Base-by-base conservation (phyloP, 2,888 invertebrate genomes). In the Hemithea aestivaria region DNA sequence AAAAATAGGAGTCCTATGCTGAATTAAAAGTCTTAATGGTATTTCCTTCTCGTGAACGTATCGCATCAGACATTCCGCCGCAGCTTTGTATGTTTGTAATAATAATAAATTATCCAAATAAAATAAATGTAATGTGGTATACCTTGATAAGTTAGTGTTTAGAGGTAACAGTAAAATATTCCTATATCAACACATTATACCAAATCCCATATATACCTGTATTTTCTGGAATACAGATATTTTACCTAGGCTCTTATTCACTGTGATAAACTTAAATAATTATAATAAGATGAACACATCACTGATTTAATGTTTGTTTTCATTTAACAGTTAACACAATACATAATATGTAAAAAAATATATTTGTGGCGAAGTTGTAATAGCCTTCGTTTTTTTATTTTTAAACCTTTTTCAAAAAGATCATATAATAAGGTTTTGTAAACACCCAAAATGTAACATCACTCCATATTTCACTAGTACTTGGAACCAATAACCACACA, bases 171-270 rank as follows among this genome's bases (percentile, higher is more conserved):
- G 25, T 31, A 36, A 7, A 8, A n/a, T n/a, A n/a, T n/a, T 24
- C 30, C n/a, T 24, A 21, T 35, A 32, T 32, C 25, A 37, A 30
- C 35, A 25, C 23, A 32, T 39, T 32, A 26, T 35, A 21, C 31
- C 29, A 22, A 10, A 29, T 26, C 30, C 40, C 27, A 27, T 28
- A 25, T 25, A 26, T 35, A 29, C 35, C 32, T 41, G 41, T 36
- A 12, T 29, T 28, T 25, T 36, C 24, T 22, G 32, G 28, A 26
- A 23, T 29, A 9, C 29, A 29, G 20, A 9, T 22, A 35, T 36
- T 31, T 20, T 27, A 21, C 57, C 54, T 66, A 64, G 58, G 55
- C 60, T 69, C 61, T 67, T 67, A 67, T 80, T 80, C 79, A 77
- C 77, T 79, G 79, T 78, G 80, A 77, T 76, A 36, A 23, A 72